Evolutionary conservation across 2,797 vertebrate species (phyloP).

Genomic region (Sebastolobus alascanus): DNA sequence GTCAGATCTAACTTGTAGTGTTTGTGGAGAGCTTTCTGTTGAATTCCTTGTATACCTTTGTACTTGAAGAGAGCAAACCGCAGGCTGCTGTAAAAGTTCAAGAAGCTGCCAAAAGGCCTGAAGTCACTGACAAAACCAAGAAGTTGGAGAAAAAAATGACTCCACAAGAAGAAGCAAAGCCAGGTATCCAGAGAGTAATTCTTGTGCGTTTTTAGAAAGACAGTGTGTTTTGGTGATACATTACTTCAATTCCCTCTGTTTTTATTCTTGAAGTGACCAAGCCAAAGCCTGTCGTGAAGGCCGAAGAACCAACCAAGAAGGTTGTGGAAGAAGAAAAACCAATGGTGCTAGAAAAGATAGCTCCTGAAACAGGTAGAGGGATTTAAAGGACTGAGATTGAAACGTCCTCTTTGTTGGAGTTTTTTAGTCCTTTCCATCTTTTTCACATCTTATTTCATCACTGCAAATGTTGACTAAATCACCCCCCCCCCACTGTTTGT

Average conservation of each 20-base stretch:
- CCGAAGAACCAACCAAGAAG: slow-evolving; percentile 84
- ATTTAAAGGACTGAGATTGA: background rate
- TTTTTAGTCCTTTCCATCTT: slow-evolving; percentile 11
- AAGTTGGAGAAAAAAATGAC: slow-evolving; percentile 50
- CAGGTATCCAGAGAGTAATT: slow-evolving; percentile 64
- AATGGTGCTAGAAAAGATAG: slow-evolving; percentile 40
- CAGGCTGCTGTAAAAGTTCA: slow-evolving; percentile 44
- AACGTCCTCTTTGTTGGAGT: slow-evolving; percentile 2
- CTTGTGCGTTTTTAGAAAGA: background rate
- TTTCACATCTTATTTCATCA: slow-evolving; percentile 5
- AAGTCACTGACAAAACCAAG: slow-evolving; percentile 44
- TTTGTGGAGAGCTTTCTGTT: slow-evolving; percentile 32
- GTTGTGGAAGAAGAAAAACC: slow-evolving; percentile 73
- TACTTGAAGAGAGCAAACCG: slow-evolving; percentile 67
- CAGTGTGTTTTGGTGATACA: background rate
- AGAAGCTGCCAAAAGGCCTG: slow-evolving; percentile 61
- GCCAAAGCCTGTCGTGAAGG: slow-evolving; percentile 79
- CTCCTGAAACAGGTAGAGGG: slow-evolving; percentile 74
- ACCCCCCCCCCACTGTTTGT: background rate
- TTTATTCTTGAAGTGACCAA: slow-evolving; percentile 64
- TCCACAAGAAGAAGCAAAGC: slow-evolving; percentile 53
- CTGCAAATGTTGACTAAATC: background rate
- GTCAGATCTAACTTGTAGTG: background rate
- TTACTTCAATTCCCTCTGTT: slow-evolving; percentile 44
- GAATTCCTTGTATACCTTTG: slow-evolving; percentile 34